Evolutionary conservation across 2,797 vertebrate genomes (phyloP).

Genomic region (Gephyroberyx darwinii): DNA sequence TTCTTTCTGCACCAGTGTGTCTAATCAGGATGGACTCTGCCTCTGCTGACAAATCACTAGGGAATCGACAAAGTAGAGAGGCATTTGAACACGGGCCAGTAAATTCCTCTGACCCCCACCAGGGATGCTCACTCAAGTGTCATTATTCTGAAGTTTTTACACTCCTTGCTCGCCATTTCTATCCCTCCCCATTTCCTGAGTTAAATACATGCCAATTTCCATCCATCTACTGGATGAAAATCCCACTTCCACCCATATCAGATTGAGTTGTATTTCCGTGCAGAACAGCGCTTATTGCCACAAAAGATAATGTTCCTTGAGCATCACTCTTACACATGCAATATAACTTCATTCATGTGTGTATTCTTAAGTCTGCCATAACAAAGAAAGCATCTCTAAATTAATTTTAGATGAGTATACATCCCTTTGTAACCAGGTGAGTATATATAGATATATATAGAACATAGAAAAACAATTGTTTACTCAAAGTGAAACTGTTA

Average conservation of each 20-base stretch:
- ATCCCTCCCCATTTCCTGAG: slow-evolving; percentile 28
- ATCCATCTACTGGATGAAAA: slow-evolving; percentile 1
- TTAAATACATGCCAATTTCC: slow-evolving; percentile 26
- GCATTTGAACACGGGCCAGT: slow-evolving; percentile 39
- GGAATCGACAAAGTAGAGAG: slow-evolving; percentile 38
- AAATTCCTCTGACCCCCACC: slow-evolving; percentile 12
- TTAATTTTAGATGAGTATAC: too few species aligned
- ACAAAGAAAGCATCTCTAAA: background rate
- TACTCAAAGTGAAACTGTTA: too few species aligned
- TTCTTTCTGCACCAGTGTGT: slow-evolving; percentile 64
- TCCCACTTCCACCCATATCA: background rate
- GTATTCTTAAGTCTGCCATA: background rate
- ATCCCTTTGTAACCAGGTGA: too few species aligned
- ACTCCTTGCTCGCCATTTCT: slow-evolving; percentile 11
- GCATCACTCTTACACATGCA: background rate
- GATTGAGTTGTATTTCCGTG: background rate
- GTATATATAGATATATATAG: too few species aligned
- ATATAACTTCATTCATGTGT: background rate
- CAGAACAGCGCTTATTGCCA: background rate
- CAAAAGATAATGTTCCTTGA: background rate
- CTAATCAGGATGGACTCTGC: slow-evolving; percentile 61
- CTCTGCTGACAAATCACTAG: slow-evolving; percentile 56
- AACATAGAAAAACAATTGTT: too few species aligned
- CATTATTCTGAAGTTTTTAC: slow-evolving; percentile 34
- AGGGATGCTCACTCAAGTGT: slow-evolving; percentile 25